Evolutionary conservation across 2,797 vertebrate species (phyloP), one percentile per base, ranked within the genome.

Genomic region (Anabacerthia variegaticeps): DNA sequence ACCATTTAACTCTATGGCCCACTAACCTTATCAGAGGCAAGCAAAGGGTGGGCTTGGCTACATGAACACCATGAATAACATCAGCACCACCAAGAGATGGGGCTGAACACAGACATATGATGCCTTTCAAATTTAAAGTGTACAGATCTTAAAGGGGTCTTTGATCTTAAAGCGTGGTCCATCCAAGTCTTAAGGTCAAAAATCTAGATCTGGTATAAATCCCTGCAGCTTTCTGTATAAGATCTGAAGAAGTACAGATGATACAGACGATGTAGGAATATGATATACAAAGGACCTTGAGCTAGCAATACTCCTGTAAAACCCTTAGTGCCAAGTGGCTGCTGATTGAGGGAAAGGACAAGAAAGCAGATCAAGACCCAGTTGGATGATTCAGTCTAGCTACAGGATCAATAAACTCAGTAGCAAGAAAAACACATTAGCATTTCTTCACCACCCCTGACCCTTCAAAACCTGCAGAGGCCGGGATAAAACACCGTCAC

Each of bases 381-480:
- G 22, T 2, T 4, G 2, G 36, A 58, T 66, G 37, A 94, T 78
- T 81, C 62, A 88, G 54, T 72, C 59, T 37, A 44, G 28, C 41
- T 65, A 36, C n/a, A 67, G 39, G 68, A 84, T 76, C 2, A 0
- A 78, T 88, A 54, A 85, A 28, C 21, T 37, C 74, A 83, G 49
- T 5, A 93, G 59, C 41, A 88, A 92, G 36, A 73, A 73, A 82
- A 94, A 3, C 48, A 80, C 32, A 28, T 61, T 37, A 73, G 32
- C 28, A 26, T 67, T 95, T 94, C 58, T 69, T 76, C 48, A 71
- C 41, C 68, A 91, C 37, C 41, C 19, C 34, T 55, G 77, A 69
- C 51, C 61, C 44, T 77, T 66, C 61, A 41, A 79, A 76, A 74
- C n/a, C 55, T 58, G 63, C 68, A 73, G 62, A 62, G 43, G 30